Evolutionary conservation across 2,888 invertebrate genomes (phyloP), one percentile per base, ranked within the genome.

Genomic region (Synanthedon myopaeformis): DNA sequence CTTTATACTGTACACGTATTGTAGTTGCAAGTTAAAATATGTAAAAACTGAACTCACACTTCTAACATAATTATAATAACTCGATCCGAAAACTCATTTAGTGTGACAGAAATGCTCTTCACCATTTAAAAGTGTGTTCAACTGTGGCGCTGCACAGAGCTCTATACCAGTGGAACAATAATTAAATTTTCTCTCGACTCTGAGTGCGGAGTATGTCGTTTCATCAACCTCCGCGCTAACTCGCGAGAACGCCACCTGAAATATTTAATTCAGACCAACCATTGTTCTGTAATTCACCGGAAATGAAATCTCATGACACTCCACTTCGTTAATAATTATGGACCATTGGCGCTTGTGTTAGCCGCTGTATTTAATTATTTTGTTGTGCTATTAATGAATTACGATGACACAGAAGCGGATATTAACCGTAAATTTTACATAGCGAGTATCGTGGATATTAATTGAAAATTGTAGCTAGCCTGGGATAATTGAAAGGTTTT

Each of bases 101-200:
- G 76, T 75, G 74, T 76, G 75, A 74, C 73, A 74, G 70, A 74
- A 82, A 75, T 75, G 69, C 76, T 73, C 70, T 78, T 76, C 63
- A 69, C 70, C 75, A 71, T 80, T 80, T 79, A 80, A 80, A 82
- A 80, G 72, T 76, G 76, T 82, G 77, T 79, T 82, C 69, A 79
- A 79, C 74, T 75, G 75, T 74, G 67, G 67, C 71, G 66, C 69
- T 69, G 68, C 35, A 35, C 35, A 35, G 35, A 6, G 35, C 35
- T 10, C 10, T 23, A 5, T 68, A 73, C 73, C 73, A 66, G 70
- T 73, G 73, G 72, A 79, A 80, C 77, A 80, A 83, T 85, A 82
- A 84, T 85, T 82, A 84, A 82, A 85, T 83, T 82, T 81, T 77
- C 76, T 69, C 74, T 69, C 71, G 69, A 70, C 77, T 70, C 70